phyloP scores from a whole-genome alignment of 2,888 invertebrate genomes.

The Leucophenga maculata region DNA sequence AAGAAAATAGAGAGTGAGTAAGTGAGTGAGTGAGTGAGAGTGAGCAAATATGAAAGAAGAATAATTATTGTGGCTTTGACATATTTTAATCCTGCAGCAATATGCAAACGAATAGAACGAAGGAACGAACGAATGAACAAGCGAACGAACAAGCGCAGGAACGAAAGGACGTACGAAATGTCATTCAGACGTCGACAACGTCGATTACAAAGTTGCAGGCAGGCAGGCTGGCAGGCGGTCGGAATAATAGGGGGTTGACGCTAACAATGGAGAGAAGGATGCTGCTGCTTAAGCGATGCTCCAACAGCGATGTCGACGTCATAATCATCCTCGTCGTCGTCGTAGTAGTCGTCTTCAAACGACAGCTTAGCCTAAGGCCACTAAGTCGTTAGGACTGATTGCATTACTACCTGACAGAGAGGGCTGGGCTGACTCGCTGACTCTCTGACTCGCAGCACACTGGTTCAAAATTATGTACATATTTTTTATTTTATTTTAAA shows the following conservation, averaged over 20 bases:
- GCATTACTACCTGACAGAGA: conserved; percentile 20
- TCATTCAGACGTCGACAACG: neutral
- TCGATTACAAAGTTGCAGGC: no score
- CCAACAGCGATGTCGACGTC: no score
- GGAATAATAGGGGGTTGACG: no score
- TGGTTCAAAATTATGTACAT: no score
- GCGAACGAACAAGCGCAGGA: neutral
- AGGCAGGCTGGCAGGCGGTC: no score
- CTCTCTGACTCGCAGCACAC: no score
- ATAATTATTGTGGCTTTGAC: conserved; percentile 22
- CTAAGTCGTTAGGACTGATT: conserved; percentile 22
- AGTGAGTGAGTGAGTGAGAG: neutral
- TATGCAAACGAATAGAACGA: conserved; percentile 10
- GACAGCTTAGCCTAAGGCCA: conserved; percentile 18
- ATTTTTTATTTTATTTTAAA: no score
- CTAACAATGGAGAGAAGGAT: no score
- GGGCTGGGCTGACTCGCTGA: no score
- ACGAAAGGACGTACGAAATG: neutral
- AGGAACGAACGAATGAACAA: neutral
- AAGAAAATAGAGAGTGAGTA: neutral
- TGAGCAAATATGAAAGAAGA: conserved; percentile 11
- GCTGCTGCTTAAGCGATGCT: no score
- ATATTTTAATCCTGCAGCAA: conserved; percentile 16
- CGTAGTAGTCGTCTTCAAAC: no score
- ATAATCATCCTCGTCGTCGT: no score